Conservation (phyloP, 2,797 vertebrate genomes). For the Hemitrygon akajei region DNA sequence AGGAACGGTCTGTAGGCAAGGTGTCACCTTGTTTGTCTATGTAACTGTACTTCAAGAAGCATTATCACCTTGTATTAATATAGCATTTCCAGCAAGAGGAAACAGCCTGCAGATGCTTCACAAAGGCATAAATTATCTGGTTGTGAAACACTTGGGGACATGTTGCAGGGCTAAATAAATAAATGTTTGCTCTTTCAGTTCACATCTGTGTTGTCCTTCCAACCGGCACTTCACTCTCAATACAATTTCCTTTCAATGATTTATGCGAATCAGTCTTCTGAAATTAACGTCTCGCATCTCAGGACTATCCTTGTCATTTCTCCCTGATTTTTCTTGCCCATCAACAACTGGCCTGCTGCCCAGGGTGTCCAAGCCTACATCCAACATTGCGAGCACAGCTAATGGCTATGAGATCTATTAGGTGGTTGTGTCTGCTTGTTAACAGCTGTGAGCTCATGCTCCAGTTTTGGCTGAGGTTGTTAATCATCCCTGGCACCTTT, state of each 20-base stretch:
- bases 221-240: background rate
- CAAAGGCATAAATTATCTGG: background rate
- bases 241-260: background rate
- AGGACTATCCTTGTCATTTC: background rate
- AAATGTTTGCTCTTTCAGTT: background rate
- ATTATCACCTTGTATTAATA: constrained; percentile 4
- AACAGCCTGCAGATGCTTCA: background rate
- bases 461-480: background rate
- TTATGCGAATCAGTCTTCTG: background rate
- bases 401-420: background rate
- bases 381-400: background rate
- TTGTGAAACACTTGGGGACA: background rate
- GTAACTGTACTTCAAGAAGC: background rate
- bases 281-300: background rate
- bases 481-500: background rate
- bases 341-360: background rate
- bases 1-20: background rate
- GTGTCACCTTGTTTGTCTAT: background rate
- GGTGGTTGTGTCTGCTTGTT: background rate
- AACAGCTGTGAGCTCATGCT: background rate
- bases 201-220: background rate
- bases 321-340: background rate
- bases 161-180: background rate
- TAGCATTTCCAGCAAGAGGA: background rate
- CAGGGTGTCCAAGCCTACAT: background rate